These are phyloP conservation scores for Astropecten irregularis DNA, from an alignment of 53 echinoderm and acorn worm genomes.

Conservation along the genomic window DNA sequence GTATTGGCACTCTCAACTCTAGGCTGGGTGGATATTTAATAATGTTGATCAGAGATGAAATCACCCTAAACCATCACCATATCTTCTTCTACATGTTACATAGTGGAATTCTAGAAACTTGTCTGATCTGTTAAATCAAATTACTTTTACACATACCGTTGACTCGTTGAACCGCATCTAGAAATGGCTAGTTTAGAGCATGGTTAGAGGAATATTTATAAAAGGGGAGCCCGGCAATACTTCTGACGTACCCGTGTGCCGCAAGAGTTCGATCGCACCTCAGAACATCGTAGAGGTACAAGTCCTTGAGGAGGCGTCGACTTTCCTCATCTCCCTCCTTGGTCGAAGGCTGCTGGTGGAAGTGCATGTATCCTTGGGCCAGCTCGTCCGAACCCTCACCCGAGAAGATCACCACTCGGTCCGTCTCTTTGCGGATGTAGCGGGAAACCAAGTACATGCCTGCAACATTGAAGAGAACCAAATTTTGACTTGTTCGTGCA, in stretches of 20 bases:
- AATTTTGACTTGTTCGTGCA: too few species aligned
- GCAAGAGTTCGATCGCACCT: slow-evolving; percentile 89
- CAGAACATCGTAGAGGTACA: slow-evolving; percentile 88
- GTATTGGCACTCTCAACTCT: slow-evolving; percentile 84
- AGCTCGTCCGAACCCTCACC: slow-evolving; percentile 95
- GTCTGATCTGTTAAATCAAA: too few species aligned
- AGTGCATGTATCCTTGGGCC: slow-evolving; percentile 96
- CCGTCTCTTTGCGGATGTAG: slow-evolving; percentile 88
- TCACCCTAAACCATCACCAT: too few species aligned
- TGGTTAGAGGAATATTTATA: too few species aligned
- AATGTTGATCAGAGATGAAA: too few species aligned
- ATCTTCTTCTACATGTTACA: too few species aligned
- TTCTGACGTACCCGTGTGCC: slow-evolving; percentile 87
- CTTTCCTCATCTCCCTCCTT: slow-evolving; percentile 87
- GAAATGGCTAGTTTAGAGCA: too few species aligned
- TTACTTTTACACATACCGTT: too few species aligned
- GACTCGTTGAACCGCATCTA: too few species aligned
- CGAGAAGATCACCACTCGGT: slow-evolving; percentile 92
- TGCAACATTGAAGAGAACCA: slow-evolving; percentile 53
- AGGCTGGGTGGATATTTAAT: slow-evolving; percentile 60
- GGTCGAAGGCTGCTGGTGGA: slow-evolving; percentile 84
- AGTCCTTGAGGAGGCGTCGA: slow-evolving; percentile 75
- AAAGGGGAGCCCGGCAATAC: neutral
- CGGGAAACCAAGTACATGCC: slow-evolving; percentile 96
- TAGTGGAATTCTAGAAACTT: too few species aligned